These are phyloP conservation scores for Suncus etruscus DNA, from an alignment of 2,113 vertebrate genomes.

Conservation along the genomic window DNA sequence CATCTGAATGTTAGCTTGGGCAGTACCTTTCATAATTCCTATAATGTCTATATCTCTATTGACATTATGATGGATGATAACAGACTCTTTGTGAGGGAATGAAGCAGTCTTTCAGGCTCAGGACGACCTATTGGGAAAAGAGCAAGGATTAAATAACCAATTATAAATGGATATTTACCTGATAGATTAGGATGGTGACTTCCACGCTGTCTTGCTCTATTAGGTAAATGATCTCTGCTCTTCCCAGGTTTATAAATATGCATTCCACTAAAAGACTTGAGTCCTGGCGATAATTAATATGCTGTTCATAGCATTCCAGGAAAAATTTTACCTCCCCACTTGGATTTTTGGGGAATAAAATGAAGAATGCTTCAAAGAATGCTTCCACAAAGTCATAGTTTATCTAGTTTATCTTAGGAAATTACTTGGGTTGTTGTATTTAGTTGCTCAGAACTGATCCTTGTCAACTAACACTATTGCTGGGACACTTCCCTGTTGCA, in stretches of 20 bases:
- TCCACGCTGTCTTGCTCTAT: conserved; percentile 76
- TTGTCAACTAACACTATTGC: rapidly evolving
- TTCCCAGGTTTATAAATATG: conserved; percentile 85
- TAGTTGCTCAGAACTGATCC: background rate
- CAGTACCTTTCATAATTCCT: conserved; percentile 40
- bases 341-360: conserved; percentile 44
- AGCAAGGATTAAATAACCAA: conserved; percentile 78
- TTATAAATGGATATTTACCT: conserved; percentile 80
- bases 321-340: background rate
- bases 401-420: background rate
- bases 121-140: conserved; percentile 48
- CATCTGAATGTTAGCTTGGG: conserved; percentile 28
- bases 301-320: conserved; percentile 71
- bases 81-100: background rate
- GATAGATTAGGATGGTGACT: conserved; percentile 70
- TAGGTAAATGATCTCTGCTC: conserved; percentile 82
- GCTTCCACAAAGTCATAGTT: rapidly evolving
- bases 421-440: too few relatives aligned
- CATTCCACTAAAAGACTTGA: conserved; percentile 80
- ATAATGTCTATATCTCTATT: conserved; percentile 56
- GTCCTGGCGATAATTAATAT: conserved; percentile 85
- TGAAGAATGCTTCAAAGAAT: conserved; percentile 53
- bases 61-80: conserved; percentile 67
- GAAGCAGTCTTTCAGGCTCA: background rate
- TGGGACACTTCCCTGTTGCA: background rate